Percentiles rank a stretch among this genome's conserved stretches.
Conservation (phyloP, 2,888 invertebrate species). For the Brachyptera putata region DNA sequence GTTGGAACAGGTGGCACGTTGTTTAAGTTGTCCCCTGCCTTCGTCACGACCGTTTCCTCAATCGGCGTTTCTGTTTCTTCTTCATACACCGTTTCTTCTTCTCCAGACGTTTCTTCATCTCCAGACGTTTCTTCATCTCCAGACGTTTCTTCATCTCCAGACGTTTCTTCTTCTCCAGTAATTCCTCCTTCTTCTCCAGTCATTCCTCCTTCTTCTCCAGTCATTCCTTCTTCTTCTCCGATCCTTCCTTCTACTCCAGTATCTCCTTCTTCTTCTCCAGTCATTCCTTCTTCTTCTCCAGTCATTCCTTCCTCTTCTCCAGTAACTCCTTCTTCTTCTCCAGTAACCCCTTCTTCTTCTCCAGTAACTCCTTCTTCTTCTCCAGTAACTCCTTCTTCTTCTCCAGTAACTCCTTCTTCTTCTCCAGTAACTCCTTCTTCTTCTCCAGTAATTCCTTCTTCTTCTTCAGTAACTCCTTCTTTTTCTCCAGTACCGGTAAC, state of each 20-base stretch:
- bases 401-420: neutral
- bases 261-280: neutral
- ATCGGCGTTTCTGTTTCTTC: neutral
- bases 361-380: neutral
- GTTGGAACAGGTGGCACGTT: neutral
- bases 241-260: neutral
- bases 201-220: neutral
- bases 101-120: neutral
- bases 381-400: neutral
- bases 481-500: neutral
- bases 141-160: constrained; percentile 34
- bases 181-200: neutral
- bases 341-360: neutral
- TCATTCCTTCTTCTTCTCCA: neutral
- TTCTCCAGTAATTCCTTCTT: neutral
- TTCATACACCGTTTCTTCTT: neutral
- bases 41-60: neutral
- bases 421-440: neutral
- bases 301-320: neutral
- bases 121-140: neutral
- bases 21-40: neutral
- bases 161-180: neutral
- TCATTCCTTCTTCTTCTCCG: neutral
- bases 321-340: neutral
- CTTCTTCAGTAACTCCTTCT: neutral